Base-by-base conservation (phyloP, 1,140 invertebrate genomes). In the Chlorops oryzae region DNA sequence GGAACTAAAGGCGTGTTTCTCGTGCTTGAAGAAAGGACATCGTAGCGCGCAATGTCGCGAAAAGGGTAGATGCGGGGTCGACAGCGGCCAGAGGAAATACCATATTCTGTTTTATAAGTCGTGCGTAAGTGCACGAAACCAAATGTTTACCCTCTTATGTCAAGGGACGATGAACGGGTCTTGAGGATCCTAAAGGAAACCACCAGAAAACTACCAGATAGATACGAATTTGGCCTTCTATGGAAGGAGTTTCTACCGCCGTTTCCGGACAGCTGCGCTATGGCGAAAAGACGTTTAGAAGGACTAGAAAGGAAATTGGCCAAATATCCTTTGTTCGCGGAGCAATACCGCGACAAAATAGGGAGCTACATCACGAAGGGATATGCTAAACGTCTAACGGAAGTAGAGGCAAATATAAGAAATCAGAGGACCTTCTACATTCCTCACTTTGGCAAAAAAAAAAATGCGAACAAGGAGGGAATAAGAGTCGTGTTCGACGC, bases 401-500 rank as follows among this genome's bases (percentile, higher is more conserved):
- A 10, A 35, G 25, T 35, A 12, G 23, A 46, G 20, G 7, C 7
- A 13, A 27, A n/a, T 6, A 7, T n/a, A 12, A 5, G 20, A 28
- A 25, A 5, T 12, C 48, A 35, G 15, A 27, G 41, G 4, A 25
- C 23, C 28, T 69, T 35, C n/a, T n/a, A n/a, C 47, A 40, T 65
- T 7, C 57, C 62, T 5, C 61, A 69, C 28, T 65, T 64, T 35
- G 56, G 45, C 1, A 55, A 42, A 2, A 59, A 63, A 1, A 22
- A 23, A 3, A 57, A 64, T 28, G 42, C 56, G 9, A 58, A 52
- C 37, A 64, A 62, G 50, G 47, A 57, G 3, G 42, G 47, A 3
- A 9, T 61, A 5, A 12, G 63, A 10, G 3, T 65, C 13, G 59
- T 63, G 5, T 55, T 58, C 38, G 60, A 65, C 45, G 57, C 52